Evolutionary conservation across 2,888 invertebrate species (phyloP), one percentile per base, ranked within the genome.

Genomic region (Synanthedon andrenaeformis): DNA sequence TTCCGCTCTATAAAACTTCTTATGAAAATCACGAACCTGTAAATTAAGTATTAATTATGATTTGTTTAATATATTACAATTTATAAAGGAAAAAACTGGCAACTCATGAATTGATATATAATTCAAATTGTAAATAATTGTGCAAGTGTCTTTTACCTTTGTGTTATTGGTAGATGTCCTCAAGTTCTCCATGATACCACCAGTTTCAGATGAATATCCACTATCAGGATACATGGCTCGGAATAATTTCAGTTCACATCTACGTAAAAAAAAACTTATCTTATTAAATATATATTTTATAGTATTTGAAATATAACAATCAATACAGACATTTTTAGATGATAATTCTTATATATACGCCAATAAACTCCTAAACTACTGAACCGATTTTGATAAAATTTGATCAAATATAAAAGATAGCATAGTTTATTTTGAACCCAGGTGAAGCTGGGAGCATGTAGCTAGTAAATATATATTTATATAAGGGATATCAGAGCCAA

Each of bases 1-100:
- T 77, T 96, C 95, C 2, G 97, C 92, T 19, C 96, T 89, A 77
- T 97, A 98, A 79, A 94, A 97, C 57, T 93, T 90, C 64, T 92
- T 91, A 74, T 97, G 97, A 73, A 93, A 98, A 12, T 91, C 85
- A 61, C 89, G 89, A 5, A 95, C 92, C 94, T 94, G 66, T 56
- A 78, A 79, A 59, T 45, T 45, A 45, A 12, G 3, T n/a, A 1
- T 45, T 45, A 13, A 23, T 23, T 23, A 23, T 23, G 23, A 23
- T 23, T 23, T 45, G 6, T 45, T 42, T 45, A 45, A n/a, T 3
- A n/a, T 11, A 6, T 28, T 28, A 28, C 28, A 28, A 23, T 28
- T 28, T 28, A 1, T 28, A 28, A 28, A 23, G 3, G 23, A 23
- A 17, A 17, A 17, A 17, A 17, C 17, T 17, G 2, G 17, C 17